These are phyloP conservation scores for Marmota flaviventris DNA, from an alignment of 2,113 vertebrate species.

Conservation along the genomic window DNA sequence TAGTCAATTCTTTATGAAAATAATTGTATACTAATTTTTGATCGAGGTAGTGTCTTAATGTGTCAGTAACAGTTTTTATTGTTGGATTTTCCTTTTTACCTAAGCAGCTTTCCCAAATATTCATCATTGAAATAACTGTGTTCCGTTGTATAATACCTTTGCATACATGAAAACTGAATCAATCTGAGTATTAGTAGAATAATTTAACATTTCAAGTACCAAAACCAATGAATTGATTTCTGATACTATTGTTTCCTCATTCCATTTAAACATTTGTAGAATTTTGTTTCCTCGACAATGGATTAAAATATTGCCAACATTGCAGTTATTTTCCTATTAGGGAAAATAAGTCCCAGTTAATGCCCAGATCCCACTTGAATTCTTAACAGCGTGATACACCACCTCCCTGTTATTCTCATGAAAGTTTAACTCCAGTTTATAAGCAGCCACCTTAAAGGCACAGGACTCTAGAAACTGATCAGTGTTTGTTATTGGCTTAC, in stretches of 20 bases:
- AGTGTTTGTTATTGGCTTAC: background rate
- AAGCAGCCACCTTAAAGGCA: background rate
- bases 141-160: background rate
- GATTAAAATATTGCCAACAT: background rate
- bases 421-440: background rate
- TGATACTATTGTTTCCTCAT: background rate
- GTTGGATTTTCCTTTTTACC: slow-evolving; percentile 70
- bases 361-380: background rate
- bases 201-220: slow-evolving; percentile 9
- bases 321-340: background rate
- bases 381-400: background rate
- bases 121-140: background rate
- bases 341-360: background rate
- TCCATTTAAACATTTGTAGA: background rate
- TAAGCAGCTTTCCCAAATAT: background rate
- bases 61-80: slow-evolving; percentile 74
- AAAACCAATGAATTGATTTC: background rate
- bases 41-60: slow-evolving; percentile 71
- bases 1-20: slow-evolving; percentile 71
- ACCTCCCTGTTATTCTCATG: slow-evolving; percentile 61
- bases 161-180: background rate
- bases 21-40: slow-evolving; percentile 74
- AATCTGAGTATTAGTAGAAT: background rate
- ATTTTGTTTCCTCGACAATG: background rate
- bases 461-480: background rate